Conservation (phyloP, 1,140 invertebrate genomes). For the Harpegnathos saltator region DNA sequence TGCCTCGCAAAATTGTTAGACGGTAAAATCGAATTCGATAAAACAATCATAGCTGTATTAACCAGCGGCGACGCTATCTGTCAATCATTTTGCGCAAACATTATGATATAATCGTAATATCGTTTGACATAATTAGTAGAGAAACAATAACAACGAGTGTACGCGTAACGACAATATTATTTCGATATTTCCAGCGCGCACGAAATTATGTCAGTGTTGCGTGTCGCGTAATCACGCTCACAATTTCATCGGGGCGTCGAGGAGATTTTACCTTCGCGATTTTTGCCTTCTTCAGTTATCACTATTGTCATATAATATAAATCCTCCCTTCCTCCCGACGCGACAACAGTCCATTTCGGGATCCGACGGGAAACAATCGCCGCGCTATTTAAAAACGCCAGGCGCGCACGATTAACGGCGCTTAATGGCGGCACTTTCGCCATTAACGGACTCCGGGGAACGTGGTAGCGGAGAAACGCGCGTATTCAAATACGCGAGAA, state of each 20-base stretch:
- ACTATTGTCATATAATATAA: background rate
- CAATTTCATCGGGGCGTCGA: slow-evolving; percentile 16
- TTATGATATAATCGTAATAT: slow-evolving; percentile 15
- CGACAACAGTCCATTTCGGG: no score
- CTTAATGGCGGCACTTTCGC: slow-evolving; percentile 35
- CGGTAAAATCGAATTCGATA: slow-evolving; percentile 22
- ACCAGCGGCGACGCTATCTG: background rate
- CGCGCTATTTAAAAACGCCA: slow-evolving; percentile 3
- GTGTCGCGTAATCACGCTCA: background rate
- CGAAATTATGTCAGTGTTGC: background rate
- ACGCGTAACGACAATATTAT: background rate
- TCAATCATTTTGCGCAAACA: slow-evolving; percentile 20
- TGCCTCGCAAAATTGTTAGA: background rate
- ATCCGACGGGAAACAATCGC: background rate
- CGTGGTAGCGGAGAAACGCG: slow-evolving; percentile 20
- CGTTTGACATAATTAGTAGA: slow-evolving; percentile 17
- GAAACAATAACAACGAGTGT: slow-evolving; percentile 15
- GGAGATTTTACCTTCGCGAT: background rate
- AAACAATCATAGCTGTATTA: background rate
- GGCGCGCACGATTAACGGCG: background rate
- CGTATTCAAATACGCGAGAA: slow-evolving; percentile 45
- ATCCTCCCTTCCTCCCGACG: no score
- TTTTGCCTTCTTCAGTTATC: background rate
- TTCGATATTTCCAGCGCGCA: background rate
- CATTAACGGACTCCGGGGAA: slow-evolving; percentile 2